These are phyloP conservation scores for Metalampra italica DNA, from an alignment of 2,888 invertebrate species.

Conservation along the genomic window DNA sequence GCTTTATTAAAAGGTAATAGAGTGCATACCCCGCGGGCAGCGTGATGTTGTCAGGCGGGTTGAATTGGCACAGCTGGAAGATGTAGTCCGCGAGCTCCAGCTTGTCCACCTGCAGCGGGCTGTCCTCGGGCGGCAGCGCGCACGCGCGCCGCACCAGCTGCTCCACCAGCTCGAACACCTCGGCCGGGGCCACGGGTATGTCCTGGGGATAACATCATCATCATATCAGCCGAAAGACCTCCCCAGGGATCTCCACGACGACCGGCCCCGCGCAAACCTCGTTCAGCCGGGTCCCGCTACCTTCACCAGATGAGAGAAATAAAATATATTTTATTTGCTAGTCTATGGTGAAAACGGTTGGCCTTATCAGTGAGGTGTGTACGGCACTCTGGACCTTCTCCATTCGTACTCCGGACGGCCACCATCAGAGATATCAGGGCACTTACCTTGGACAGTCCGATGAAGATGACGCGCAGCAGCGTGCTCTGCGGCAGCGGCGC, in stretches of 20 bases:
- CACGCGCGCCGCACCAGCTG: slow-evolving; percentile 92
- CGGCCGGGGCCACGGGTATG: slow-evolving; percentile 87
- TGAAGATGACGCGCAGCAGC: slow-evolving; percentile 87
- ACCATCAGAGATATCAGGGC: too few species aligned
- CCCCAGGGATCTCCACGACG: too few species aligned
- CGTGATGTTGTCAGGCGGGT: slow-evolving; percentile 94
- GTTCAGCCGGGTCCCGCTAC: too few species aligned
- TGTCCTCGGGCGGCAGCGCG: slow-evolving; percentile 85
- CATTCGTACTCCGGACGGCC: too few species aligned
- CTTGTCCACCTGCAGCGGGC: slow-evolving; percentile 86
- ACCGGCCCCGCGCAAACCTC: too few species aligned
- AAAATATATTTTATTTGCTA: too few species aligned
- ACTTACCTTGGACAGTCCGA: slow-evolving; percentile 85
- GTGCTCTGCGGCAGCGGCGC: slow-evolving; percentile 93
- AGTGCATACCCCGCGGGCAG: slow-evolving; percentile 84
- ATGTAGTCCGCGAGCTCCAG: slow-evolving; percentile 92
- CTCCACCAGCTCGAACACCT: slow-evolving; percentile 92
- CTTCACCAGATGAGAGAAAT: too few species aligned
- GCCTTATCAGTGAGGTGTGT: too few species aligned
- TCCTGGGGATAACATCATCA: slow-evolving; percentile 80
- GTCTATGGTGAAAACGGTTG: too few species aligned
- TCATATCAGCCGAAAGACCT: too few species aligned
- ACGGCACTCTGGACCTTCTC: too few species aligned
- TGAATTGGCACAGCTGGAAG: slow-evolving; percentile 93
- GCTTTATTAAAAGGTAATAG: too few species aligned